Evolutionary conservation across 2,113 vertebrate species (phyloP).

Genomic region (Ammodytes dubius): DNA sequence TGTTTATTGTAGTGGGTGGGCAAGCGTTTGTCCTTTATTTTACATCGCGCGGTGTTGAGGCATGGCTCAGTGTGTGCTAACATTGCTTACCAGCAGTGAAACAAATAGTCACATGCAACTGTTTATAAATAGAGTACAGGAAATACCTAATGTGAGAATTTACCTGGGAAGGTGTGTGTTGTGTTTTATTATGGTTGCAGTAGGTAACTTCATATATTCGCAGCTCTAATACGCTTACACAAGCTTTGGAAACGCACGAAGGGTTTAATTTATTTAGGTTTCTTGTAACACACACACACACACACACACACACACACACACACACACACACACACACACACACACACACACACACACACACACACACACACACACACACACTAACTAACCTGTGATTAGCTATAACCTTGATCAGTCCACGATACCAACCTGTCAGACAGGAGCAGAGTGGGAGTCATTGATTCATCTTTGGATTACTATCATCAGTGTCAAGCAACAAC

Average conservation of each 20-base stretch:
- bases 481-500: no score
- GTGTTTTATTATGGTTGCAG: not conserved
- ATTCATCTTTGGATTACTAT: no score
- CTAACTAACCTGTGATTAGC: not conserved
- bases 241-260: slow-evolving; percentile 40
- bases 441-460: no score
- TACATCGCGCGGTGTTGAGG: not conserved
- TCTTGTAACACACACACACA: not conserved
- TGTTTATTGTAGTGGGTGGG: not conserved
- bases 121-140: not conserved
- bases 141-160: not conserved
- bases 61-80: slow-evolving; percentile 60
- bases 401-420: not conserved
- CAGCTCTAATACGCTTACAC: slow-evolving; percentile 61
- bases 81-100: slow-evolving; percentile 20
- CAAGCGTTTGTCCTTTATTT: no score
- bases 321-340: not conserved
- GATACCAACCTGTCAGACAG: no score
- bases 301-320: not conserved
- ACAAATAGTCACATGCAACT: not conserved
- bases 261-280: slow-evolving; percentile 27
- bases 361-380: not conserved
- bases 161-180: not conserved
- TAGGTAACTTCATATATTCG: not conserved
- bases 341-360: not conserved